Base-by-base conservation (phyloP, 2,888 invertebrate species). In the Laothoe populi region DNA sequence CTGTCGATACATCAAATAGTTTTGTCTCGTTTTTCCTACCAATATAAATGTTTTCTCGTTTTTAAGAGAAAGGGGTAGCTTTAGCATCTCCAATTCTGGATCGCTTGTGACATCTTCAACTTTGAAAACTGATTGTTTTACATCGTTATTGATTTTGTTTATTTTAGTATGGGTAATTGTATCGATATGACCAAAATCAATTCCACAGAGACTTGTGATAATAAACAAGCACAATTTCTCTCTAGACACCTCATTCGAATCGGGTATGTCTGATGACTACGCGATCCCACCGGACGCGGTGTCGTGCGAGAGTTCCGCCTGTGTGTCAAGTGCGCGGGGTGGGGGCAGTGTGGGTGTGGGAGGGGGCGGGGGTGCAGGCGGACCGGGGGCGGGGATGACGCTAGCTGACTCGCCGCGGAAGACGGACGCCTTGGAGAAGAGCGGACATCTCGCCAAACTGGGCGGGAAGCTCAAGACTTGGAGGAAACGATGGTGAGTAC, bases 381-480 rank as follows among this genome's bases (percentile, higher is more conserved):
- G n/a, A 44, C 49, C 44, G 42, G 44, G 5, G 42, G 49, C 3
- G 44, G 44, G 38, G 62, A 65, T n/a, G 10, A 19, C 46, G n/a
- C 46, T 40, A 8, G 58, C 62, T 0, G 62, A 62, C 26, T 62
- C 62, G 40, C 94, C 84, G 71, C 82, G 88, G 66, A 81, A 89
- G 69, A 94, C 95, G 66, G 97, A 97, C 79, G 96, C 96, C 0
- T 84, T 98, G 59, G 99, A 99, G 84, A 98, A 98, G 88, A 95
- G 88, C 73, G 98, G 98, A 0, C 98, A 97, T 79, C 93, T 98
- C 46, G 97, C 97, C 46, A 97, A 97, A 84, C 93, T 97, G 70
- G 98, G 99, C 21, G 99, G 99, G 23, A 98, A 99, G 84, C 93
- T 99, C 24, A 99, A 99, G 92, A 99, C 98, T 0, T 98, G 99